Evolutionary conservation across 1,140 invertebrate genomes (phyloP), one percentile per base, ranked within the genome.

Genomic region (Tetranychus urticae): DNA sequence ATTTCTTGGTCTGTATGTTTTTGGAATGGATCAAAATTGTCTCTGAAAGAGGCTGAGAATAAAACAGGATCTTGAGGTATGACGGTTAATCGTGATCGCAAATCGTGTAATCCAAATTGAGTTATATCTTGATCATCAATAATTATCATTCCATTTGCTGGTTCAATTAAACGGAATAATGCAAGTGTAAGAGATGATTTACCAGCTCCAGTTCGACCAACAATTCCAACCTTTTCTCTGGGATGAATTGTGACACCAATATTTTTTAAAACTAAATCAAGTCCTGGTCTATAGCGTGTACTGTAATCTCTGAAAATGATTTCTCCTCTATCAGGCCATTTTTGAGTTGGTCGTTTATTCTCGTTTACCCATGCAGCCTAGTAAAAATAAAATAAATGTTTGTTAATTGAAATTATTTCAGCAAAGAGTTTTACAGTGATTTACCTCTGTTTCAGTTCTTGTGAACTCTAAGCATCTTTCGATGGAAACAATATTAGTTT

Each of bases 111-210:
- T 62, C 90, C 90, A 64, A 97, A 76, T 12, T 78, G 78, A 1
- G 82, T 74, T 65, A 97, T 91, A 70, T 94, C 82, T 12, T 88
- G 70, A 47, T 81, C 84, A 74, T 98, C 94, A 61, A 98, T 92
- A n/a, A 81, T 68, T 63, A 98, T 97, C 56, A 75, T 73, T 13
- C 91, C 77, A n/a, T 69, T 67, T 31, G 63, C 67, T n/a, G 76
- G 64, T 71, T 94, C 89, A 66, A 94, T 84, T 66, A 93, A 88
- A 71, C 89, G 83, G 72, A 90, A 89, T 13, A 90, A 71, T 1
- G 82, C 79, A 34, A 88, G 69, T 0, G 86, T 87, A 37, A 90
- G 72, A 33, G 85, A 88, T 1, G 84, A 86, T 72, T 90, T 89
- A 47, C 86, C 86, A 47, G 85, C 85, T 2, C 85, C 85, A 6